Percentiles rank a stretch among this genome's conserved stretches.
Evolutionary conservation across 2,888 invertebrate genomes (phyloP).

Genomic region (Heterodera filipjevi): DNA sequence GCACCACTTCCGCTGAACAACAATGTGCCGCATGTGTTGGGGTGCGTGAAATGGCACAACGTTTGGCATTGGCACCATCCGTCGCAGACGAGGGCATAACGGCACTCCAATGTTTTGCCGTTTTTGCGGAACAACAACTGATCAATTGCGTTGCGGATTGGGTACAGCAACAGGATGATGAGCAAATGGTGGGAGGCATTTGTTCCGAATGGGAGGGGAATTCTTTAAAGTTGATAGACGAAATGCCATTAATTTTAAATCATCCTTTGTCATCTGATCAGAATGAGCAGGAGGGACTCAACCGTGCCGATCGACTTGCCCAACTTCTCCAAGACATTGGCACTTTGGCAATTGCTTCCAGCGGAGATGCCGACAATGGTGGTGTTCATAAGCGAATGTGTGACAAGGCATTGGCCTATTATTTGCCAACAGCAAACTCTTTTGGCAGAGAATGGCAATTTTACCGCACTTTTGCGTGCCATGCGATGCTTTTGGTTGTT

Average conservation of each 20-base stretch:
- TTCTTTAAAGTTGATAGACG: no score
- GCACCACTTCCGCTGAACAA: not conserved
- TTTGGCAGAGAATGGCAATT: not conserved
- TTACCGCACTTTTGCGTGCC: not conserved
- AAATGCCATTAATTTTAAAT: no score
- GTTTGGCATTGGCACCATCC: not conserved
- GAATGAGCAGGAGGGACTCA: not conserved
- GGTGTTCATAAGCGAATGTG: not conserved
- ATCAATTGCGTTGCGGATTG: not conserved
- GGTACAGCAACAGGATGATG: not conserved
- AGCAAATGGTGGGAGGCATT: not conserved
- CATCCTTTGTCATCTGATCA: no score
- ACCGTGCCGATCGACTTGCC: not conserved
- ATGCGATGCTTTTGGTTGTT: not conserved
- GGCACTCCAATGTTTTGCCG: not conserved
- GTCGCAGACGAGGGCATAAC: not conserved
- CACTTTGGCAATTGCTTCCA: not conserved
- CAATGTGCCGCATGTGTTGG: not conserved
- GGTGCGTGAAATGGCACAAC: not conserved
- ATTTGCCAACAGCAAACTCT: not conserved
- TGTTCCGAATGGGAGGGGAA: no score
- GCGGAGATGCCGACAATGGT: not conserved
- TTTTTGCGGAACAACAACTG: not conserved
- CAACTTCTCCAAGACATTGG: conserved; percentile 2
- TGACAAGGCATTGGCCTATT: not conserved